phyloP scores from a whole-genome alignment of 2,113 vertebrate genomes.

The Cheilinus undulatus region DNA sequence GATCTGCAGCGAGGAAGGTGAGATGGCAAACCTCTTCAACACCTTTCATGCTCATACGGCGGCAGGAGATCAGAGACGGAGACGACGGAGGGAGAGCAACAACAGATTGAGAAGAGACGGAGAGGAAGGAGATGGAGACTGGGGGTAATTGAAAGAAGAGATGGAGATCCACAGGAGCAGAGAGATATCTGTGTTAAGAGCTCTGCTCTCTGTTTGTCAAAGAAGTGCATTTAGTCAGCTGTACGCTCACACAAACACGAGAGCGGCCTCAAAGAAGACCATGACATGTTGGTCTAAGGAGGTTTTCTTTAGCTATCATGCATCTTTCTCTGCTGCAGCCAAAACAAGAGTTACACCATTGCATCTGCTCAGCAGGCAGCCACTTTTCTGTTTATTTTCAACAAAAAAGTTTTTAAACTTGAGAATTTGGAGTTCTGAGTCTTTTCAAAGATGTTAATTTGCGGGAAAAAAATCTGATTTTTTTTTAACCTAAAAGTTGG shows the following conservation, averaged over 20 bases:
- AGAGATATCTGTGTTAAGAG: no score
- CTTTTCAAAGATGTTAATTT: no score
- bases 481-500: no score
- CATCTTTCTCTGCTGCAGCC: no score
- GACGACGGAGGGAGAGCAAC: slow-evolving; percentile 27
- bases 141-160: slow-evolving; percentile 21
- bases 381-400: no score
- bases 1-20: slow-evolving; percentile 47
- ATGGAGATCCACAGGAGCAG: slow-evolving; percentile 16
- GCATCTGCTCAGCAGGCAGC: no score
- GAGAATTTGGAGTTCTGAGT: no score
- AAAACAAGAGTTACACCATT: no score
- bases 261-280: slow-evolving; percentile 10
- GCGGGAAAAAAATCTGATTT: no score
- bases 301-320: no score
- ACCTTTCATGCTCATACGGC: slow-evolving; percentile 69
- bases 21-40: slow-evolving; percentile 72
- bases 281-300: slow-evolving; percentile 17
- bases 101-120: slow-evolving; percentile 24
- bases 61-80: slow-evolving; percentile 67
- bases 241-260: slow-evolving; percentile 24
- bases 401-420: no score
- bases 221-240: slow-evolving; percentile 15
- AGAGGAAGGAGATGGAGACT: slow-evolving; percentile 13
- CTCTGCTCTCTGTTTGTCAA: no score